phyloP scores from a whole-genome alignment of 2,797 vertebrate genomes.

The Pipistrellus nathusii region DNA sequence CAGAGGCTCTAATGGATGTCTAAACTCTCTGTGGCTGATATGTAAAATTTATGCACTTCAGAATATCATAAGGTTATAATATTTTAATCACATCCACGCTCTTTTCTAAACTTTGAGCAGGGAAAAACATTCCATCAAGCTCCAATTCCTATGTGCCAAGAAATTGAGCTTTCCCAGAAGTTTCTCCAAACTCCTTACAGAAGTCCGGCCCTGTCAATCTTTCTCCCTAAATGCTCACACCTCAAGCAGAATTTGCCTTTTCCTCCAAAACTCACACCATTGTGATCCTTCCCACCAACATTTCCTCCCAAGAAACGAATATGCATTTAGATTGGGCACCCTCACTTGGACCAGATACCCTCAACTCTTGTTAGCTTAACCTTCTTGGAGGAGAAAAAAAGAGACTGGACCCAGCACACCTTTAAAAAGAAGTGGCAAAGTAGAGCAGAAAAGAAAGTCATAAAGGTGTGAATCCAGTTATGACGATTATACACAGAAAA shows the following conservation, averaged over 20 bases:
- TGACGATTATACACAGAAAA: conserved; percentile 82
- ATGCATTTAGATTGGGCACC: neutral
- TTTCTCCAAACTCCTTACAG: conserved; percentile 75
- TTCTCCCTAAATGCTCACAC: neutral
- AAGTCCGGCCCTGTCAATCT: neutral
- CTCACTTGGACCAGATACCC: neutral
- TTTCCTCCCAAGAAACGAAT: neutral
- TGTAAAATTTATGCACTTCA: conserved; percentile 92
- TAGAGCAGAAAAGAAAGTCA: conserved; percentile 75
- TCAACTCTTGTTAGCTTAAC: neutral
- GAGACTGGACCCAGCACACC: neutral
- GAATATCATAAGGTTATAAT: conserved; percentile 90
- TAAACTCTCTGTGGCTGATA: conserved; percentile 89
- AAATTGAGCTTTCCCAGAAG: conserved; percentile 57
- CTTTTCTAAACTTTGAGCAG: conserved; percentile 83
- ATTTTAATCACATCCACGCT: conserved; percentile 90
- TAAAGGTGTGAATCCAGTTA: conserved; percentile 81
- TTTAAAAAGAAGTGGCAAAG: conserved; percentile 71
- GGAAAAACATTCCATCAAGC: conserved; percentile 76
- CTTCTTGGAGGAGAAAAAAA: neutral
- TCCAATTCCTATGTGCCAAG: conserved; percentile 7
- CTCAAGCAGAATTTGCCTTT: conserved; percentile 56
- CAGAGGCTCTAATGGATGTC: conserved; percentile 91
- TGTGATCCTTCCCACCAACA: neutral
- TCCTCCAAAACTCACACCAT: neutral